These are phyloP conservation scores for Ephialtes manifestator DNA, from an alignment of 2,888 invertebrate species.

Conservation along the genomic window DNA sequence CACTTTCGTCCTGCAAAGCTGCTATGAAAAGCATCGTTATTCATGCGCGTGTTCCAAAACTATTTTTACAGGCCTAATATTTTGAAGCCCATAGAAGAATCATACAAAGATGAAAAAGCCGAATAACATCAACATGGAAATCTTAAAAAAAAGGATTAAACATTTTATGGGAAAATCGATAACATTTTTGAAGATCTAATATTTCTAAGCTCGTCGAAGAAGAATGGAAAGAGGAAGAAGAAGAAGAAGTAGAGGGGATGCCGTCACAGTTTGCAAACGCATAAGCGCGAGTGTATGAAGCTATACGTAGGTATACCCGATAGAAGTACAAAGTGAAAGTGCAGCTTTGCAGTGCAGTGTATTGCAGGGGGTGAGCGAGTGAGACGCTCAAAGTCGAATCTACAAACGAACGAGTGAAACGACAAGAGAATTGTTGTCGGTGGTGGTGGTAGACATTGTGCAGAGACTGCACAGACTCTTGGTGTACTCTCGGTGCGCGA, in stretches of 20 bases:
- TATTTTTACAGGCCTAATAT: too few relatives aligned
- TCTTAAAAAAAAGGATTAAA: neutral
- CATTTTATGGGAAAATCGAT: neutral
- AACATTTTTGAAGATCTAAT: neutral
- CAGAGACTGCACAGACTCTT: conserved; percentile 70
- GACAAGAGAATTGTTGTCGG: neutral
- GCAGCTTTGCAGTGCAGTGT: conserved; percentile 78
- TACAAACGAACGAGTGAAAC: conserved; percentile 25
- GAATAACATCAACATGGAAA: neutral
- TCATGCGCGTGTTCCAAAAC: too few relatives aligned
- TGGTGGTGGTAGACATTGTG: conserved; percentile 58
- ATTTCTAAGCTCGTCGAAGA: neutral
- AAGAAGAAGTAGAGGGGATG: conserved; percentile 7
- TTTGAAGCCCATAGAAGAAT: neutral
- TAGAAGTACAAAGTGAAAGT: conserved; percentile 82
- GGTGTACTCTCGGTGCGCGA: conserved; percentile 70
- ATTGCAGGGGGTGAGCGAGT: conserved; percentile 43
- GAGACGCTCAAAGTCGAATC: conserved; percentile 31
- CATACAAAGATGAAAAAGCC: neutral
- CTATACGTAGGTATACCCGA: conserved; percentile 65
- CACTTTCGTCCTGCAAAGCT: too few relatives aligned
- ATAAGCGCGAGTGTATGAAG: conserved; percentile 52
- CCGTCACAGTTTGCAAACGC: conserved; percentile 35
- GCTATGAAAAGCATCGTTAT: too few relatives aligned
- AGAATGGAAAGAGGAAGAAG: conserved; percentile 4